These are phyloP conservation scores for Psittacula derbiana DNA, from an alignment of 2,797 vertebrate species.

Conservation along the genomic window DNA sequence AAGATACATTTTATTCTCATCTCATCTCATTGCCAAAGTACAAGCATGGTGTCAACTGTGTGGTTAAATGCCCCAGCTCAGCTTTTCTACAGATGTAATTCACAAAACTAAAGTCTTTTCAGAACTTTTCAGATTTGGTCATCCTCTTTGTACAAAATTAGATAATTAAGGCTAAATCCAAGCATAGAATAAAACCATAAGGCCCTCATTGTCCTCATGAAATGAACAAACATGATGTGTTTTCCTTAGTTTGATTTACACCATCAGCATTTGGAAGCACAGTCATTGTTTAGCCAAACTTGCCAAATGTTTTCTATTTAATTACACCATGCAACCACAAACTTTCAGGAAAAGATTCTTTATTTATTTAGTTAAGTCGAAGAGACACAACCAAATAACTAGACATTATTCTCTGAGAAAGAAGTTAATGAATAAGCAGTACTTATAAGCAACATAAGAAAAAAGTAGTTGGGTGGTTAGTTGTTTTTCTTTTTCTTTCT, in stretches of 20 bases:
- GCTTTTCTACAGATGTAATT: slow-evolving; percentile 40
- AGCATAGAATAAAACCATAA: slow-evolving; percentile 9
- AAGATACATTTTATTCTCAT: slow-evolving; percentile 6
- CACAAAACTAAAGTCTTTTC: slow-evolving; percentile 3
- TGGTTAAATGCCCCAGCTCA: not conserved
- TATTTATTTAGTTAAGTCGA: slow-evolving; percentile 20
- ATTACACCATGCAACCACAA: slow-evolving; percentile 34
- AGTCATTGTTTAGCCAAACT: slow-evolving; percentile 34
- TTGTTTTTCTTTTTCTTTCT: not conserved
- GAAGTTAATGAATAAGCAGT: not conserved
- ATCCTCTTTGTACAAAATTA: slow-evolving; percentile 31
- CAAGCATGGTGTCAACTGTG: not conserved
- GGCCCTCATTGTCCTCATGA: not conserved
- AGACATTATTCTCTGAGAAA: not conserved
- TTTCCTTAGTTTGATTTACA: slow-evolving; percentile 46
- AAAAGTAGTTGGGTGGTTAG: not conserved
- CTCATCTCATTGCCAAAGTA: not conserved
- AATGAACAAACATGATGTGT: not conserved
- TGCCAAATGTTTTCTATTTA: slow-evolving; percentile 52
- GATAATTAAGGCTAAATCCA: slow-evolving; percentile 27
- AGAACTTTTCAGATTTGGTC: slow-evolving; percentile 22
- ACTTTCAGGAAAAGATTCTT: not conserved
- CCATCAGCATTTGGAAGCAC: slow-evolving; percentile 21
- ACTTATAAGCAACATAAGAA: not conserved
- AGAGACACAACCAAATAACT: not conserved